These are phyloP conservation scores for Pocota personata DNA, from an alignment of 2,888 invertebrate genomes.

Conservation along the genomic window DNA sequence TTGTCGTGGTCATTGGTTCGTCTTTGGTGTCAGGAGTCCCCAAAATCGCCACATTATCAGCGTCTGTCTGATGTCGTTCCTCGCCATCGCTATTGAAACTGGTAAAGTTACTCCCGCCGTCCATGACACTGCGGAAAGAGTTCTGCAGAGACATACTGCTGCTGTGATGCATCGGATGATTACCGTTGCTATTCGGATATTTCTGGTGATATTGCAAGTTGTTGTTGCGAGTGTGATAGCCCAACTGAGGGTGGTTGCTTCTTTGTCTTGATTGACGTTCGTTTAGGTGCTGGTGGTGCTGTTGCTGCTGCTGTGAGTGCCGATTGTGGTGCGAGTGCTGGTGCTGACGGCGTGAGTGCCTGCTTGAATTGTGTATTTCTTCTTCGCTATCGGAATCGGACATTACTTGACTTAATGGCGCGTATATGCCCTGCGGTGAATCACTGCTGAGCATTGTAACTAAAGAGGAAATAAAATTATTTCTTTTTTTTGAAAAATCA, in stretches of 20 bases:
- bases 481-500: slow-evolving; percentile 77
- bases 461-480: slow-evolving; percentile 61
- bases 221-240: slow-evolving; percentile 68
- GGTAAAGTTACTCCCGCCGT: slow-evolving; percentile 78
- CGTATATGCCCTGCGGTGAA: slow-evolving; percentile 85
- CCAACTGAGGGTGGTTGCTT: slow-evolving; percentile 50
- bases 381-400: slow-evolving; percentile 92
- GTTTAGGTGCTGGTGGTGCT: slow-evolving; percentile 67
- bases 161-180: slow-evolving; percentile 64
- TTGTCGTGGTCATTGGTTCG: slow-evolving; percentile 86
- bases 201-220: slow-evolving; percentile 66
- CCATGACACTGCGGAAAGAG: slow-evolving; percentile 81
- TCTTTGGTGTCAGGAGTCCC: slow-evolving; percentile 83
- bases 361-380: slow-evolving; percentile 83
- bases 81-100: slow-evolving; percentile 81
- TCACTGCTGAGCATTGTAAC: slow-evolving; percentile 82
- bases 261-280: slow-evolving; percentile 65
- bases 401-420: slow-evolving; percentile 90
- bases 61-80: slow-evolving; percentile 78
- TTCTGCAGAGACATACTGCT: slow-evolving; percentile 77
- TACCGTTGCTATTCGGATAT: slow-evolving; percentile 50
- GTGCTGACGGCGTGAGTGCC: slow-evolving; percentile 74
- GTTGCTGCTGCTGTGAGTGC: slow-evolving; percentile 74
- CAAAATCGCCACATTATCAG: slow-evolving; percentile 82
- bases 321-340: slow-evolving; percentile 76